Conservation (phyloP, 2,113 vertebrate species). For the Gymnorhina tibicen region DNA sequence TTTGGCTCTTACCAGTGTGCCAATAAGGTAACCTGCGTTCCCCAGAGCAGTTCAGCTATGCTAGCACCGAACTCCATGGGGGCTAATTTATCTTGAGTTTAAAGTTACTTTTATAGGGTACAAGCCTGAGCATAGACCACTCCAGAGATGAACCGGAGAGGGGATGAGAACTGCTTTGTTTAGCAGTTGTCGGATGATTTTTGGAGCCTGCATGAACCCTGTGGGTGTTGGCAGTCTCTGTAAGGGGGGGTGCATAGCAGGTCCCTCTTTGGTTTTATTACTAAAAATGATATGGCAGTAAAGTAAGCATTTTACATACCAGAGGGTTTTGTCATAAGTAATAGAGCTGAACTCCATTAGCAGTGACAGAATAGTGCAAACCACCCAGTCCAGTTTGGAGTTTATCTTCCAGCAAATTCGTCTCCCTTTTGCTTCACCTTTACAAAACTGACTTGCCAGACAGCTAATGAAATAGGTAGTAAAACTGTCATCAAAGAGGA, state of each 20-base stretch:
- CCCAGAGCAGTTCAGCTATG: background rate
- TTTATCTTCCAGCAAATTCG: background rate
- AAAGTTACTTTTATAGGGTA: background rate
- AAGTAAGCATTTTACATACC: background rate
- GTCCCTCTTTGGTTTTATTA: background rate
- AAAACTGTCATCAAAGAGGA: background rate
- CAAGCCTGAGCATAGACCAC: background rate
- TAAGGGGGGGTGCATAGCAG: background rate
- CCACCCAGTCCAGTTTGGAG: background rate
- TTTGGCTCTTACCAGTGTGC: background rate
- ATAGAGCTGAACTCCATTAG: background rate
- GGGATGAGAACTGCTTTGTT: background rate
- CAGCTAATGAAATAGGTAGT: background rate
- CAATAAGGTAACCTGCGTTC: background rate
- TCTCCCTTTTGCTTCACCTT: background rate
- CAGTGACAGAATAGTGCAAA: background rate
- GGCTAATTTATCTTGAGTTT: background rate
- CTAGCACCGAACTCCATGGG: background rate
- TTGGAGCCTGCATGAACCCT: background rate
- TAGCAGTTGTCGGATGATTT: background rate
- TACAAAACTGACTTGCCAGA: background rate
- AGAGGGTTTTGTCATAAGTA: background rate
- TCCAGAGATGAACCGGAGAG: background rate
- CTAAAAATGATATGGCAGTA: background rate
- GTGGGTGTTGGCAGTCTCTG: background rate